Evolutionary conservation across 1,140 invertebrate genomes (phyloP).

Genomic region (Temnothorax nylanderi): DNA sequence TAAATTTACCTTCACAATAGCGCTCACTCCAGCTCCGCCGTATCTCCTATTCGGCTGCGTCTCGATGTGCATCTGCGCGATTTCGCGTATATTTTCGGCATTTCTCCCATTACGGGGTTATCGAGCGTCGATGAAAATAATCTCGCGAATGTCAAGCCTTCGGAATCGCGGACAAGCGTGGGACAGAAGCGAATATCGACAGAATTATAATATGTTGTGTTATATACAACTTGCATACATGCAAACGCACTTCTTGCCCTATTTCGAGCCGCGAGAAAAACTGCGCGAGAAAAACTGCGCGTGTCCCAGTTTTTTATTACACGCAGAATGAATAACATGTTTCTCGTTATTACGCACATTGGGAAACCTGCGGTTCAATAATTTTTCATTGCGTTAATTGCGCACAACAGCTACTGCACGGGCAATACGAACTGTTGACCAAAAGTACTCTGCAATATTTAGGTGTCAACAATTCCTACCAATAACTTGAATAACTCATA

Average conservation of each 20-base stretch:
- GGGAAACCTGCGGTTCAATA: neutral
- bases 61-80: conserved; percentile 15
- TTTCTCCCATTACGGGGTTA: conserved; percentile 31
- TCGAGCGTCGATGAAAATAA: conserved; percentile 45
- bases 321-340: neutral
- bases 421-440: neutral
- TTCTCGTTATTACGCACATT: neutral
- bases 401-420: neutral
- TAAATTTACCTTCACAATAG: conserved; percentile 12
- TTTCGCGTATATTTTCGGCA: conserved; percentile 29
- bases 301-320: neutral
- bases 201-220: conserved; percentile 24
- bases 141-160: conserved; percentile 41
- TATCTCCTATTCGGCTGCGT: neutral
- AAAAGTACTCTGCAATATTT: conserved; percentile 5
- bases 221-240: conserved; percentile 13
- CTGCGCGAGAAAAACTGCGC: neutral
- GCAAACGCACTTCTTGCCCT: neutral
- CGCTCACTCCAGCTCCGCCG: neutral
- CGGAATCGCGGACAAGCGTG: neutral
- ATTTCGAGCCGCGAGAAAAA: neutral
- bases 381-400: conserved; percentile 1
- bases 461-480: neutral
- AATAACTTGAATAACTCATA: neutral
- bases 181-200: conserved; percentile 35